phyloP scores from a whole-genome alignment of 2,888 invertebrate genomes.

The Plebejus melissa region DNA sequence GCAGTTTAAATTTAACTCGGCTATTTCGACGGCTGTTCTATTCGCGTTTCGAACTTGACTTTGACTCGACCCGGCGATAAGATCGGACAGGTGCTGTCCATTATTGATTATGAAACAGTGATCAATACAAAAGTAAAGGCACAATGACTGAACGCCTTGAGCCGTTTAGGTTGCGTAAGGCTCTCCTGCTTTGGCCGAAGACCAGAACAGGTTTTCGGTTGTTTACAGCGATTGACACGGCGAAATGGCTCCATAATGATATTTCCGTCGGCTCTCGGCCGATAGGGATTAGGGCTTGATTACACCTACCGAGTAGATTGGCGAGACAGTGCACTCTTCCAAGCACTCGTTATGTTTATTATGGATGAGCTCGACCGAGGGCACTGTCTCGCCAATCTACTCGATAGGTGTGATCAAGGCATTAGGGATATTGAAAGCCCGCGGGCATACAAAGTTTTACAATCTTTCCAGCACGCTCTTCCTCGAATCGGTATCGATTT shows the following conservation, averaged over 20 bases:
- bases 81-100: slow-evolving; percentile 23
- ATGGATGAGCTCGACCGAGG: too few species aligned
- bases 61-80: slow-evolving; percentile 24
- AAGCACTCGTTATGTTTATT: too few species aligned
- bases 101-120: slow-evolving; percentile 21
- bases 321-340: too few species aligned
- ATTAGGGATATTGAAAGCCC: background rate
- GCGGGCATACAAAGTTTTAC: background rate
- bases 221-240: slow-evolving; percentile 11
- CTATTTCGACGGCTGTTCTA: slow-evolving; percentile 10
- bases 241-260: slow-evolving; percentile 5
- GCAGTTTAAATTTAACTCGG: background rate
- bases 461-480: background rate
- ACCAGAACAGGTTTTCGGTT: slow-evolving; percentile 12
- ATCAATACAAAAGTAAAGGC: slow-evolving; percentile 22
- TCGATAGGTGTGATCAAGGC: too few species aligned
- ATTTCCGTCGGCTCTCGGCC: slow-evolving; percentile 19
- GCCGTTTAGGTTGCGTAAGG: slow-evolving; percentile 19
- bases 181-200: background rate
- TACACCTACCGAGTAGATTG: too few species aligned
- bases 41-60: slow-evolving; percentile 21
- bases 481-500: slow-evolving; percentile 5
- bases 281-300: background rate
- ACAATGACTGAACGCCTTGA: slow-evolving; percentile 17
- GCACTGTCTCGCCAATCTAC: too few species aligned